Conservation (phyloP, 2,113 vertebrate genomes). For the Panthera tigris region DNA sequence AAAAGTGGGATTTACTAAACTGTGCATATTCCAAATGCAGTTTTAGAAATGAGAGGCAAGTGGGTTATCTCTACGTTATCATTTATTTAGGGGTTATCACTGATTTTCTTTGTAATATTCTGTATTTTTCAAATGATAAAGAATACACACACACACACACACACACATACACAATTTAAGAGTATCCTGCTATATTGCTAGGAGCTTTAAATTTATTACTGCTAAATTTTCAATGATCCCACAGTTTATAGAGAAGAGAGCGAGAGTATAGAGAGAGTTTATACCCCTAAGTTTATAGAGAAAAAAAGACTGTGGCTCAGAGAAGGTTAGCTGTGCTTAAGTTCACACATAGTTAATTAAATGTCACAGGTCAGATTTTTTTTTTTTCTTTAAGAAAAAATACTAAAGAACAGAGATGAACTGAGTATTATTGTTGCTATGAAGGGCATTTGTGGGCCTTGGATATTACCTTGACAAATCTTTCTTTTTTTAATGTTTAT, state of each 20-base stretch:
- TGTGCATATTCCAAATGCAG: background rate
- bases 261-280: too few species aligned
- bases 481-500: too few species aligned
- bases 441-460: background rate
- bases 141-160: background rate
- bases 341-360: background rate
- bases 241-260: background rate
- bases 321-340: background rate
- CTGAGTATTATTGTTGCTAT: background rate
- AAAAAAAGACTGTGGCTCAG: background rate
- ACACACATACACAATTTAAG: background rate
- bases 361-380: background rate
- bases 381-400: background rate
- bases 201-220: background rate
- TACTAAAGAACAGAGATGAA: background rate
- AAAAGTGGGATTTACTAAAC: background rate
- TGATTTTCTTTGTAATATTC: constrained; percentile 35
- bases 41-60: background rate
- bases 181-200: background rate
- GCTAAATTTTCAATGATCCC: background rate
- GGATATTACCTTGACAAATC: background rate
- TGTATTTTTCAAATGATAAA: background rate
- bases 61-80: background rate
- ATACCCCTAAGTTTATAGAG: background rate
- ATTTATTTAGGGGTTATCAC: constrained; percentile 1